These are phyloP conservation scores for Phalloptychus januarius DNA, from an alignment of 2,797 vertebrate species.

Conservation along the genomic window DNA sequence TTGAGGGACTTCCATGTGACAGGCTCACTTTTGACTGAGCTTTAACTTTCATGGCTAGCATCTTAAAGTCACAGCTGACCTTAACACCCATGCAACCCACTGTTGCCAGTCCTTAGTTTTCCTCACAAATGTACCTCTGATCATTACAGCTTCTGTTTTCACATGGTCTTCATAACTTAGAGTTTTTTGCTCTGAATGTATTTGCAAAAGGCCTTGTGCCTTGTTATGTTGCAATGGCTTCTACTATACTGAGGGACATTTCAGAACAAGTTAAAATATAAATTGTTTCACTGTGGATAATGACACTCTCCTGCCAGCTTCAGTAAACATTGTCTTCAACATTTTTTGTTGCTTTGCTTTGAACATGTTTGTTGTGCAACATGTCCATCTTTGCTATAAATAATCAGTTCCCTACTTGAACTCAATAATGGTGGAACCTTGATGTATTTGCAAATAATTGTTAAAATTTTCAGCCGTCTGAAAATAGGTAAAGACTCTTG, in stretches of 20 bases:
- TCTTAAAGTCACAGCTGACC: not conserved
- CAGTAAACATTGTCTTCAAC: not conserved
- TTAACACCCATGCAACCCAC: not conserved
- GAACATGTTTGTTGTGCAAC: no score
- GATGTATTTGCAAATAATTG: not conserved
- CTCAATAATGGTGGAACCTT: not conserved
- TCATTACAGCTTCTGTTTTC: not conserved
- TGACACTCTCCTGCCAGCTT: not conserved
- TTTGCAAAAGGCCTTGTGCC: not conserved
- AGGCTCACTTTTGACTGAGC: not conserved
- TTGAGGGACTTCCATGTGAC: not conserved
- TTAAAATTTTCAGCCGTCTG: not conserved
- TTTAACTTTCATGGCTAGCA: not conserved
- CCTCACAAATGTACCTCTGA: not conserved
- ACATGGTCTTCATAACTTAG: not conserved
- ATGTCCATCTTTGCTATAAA: not conserved
- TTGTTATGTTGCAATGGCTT: not conserved
- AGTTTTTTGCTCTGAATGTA: not conserved
- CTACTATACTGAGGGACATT: not conserved
- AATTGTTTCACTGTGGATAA: not conserved
- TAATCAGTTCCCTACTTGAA: no score
- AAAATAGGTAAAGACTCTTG: not conserved
- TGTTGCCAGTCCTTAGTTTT: not conserved
- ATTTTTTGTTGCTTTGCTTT: not conserved
- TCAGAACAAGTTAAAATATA: not conserved